phyloP scores from a whole-genome alignment of 2,113 vertebrate species.

The Genyomyrus donnyi region DNA sequence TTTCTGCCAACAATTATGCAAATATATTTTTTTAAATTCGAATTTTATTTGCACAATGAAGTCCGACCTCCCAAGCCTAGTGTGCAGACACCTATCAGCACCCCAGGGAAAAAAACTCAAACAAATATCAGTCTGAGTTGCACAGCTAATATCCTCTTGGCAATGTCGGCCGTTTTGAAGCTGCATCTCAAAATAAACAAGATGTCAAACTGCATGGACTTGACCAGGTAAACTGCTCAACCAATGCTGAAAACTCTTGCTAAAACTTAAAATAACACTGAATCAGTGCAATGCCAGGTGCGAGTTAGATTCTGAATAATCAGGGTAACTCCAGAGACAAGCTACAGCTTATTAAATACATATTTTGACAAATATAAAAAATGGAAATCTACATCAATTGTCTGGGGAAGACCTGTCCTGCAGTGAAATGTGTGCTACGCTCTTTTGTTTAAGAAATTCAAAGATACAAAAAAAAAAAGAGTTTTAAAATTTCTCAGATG shows the following conservation, averaged over 20 bases:
- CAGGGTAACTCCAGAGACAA: background rate
- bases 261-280: background rate
- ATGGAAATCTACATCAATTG: background rate
- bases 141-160: background rate
- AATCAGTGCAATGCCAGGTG: background rate
- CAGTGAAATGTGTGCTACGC: background rate
- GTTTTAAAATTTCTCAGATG: background rate
- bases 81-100: background rate
- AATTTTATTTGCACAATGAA: background rate
- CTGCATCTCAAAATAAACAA: background rate
- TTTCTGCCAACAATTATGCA: background rate
- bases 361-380: background rate
- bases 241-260: background rate
- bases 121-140: background rate
- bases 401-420: background rate
- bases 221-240: background rate
- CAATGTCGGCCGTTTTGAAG: background rate
- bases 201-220: background rate
- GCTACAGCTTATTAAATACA: background rate
- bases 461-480: background rate
- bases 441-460: background rate
- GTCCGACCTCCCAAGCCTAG: background rate
- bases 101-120: background rate
- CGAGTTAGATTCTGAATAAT: background rate
- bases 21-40: background rate